Evolutionary conservation across 2,888 invertebrate species (phyloP).

Genomic region (Petrolisthes manimaculis): DNA sequence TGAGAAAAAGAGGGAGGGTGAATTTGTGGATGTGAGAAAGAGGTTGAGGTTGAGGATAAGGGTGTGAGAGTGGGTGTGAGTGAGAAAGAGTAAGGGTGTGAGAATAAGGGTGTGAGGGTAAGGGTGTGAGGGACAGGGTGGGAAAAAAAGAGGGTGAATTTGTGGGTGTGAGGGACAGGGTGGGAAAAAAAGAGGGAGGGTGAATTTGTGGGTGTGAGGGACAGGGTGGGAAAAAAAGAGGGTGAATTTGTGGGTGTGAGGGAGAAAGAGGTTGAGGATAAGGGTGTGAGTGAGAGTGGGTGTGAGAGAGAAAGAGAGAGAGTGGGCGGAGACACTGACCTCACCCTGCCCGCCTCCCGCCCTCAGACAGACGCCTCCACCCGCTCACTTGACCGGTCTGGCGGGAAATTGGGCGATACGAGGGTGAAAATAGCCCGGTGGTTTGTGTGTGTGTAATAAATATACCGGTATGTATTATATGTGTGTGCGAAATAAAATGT

Average conservation of each 20-base stretch:
- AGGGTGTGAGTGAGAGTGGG: conserved; percentile 8
- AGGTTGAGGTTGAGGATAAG: not conserved
- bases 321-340: conserved; percentile 50
- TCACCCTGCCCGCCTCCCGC: conserved; percentile 47
- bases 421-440: no score
- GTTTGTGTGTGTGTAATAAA: no score
- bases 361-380: conserved; percentile 28
- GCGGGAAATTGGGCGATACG: conserved; percentile 28
- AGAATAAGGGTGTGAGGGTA: no score
- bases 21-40: not conserved
- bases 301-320: not conserved
- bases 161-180: no score
- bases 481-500: no score
- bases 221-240: not conserved
- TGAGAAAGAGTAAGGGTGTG: not conserved
- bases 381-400: conserved; percentile 60
- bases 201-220: no score
- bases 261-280: not conserved
- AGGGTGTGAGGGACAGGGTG: not conserved
- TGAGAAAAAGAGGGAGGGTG: no score
- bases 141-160: not conserved
- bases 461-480: no score
- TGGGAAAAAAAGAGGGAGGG: not conserved
- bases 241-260: not conserved
- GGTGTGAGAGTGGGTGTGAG: no score